phyloP scores from a whole-genome alignment of 2,888 invertebrate genomes.

The Horisme vitalbata region DNA sequence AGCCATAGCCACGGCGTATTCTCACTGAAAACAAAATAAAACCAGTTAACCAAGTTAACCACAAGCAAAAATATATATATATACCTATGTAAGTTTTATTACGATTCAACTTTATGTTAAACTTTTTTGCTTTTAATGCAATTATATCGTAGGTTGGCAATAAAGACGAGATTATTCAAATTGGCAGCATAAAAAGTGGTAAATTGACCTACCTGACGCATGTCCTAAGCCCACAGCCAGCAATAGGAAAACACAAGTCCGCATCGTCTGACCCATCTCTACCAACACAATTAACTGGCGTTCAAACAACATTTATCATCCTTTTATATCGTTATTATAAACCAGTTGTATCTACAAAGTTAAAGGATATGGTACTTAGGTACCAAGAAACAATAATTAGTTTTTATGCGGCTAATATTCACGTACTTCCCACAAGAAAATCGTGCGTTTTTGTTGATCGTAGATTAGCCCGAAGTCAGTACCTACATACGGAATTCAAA shows the following conservation, averaged over 20 bases:
- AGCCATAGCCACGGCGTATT: conserved; percentile 56
- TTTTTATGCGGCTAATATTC: conserved; percentile 33
- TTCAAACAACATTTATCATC: conserved; percentile 43
- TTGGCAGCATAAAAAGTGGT: not conserved
- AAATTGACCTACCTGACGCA: conserved; percentile 47
- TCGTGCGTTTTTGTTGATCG: conserved; percentile 36
- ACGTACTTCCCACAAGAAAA: conserved; percentile 32
- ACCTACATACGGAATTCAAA: conserved; percentile 19
- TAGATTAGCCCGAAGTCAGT: conserved; percentile 42
- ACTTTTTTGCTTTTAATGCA: conserved; percentile 2
- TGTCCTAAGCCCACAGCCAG: conserved; percentile 41
- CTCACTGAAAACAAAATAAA: conserved; percentile 53
- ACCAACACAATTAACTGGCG: conserved; percentile 49
- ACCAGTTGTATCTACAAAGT: conserved; percentile 53
- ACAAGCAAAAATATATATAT: not conserved
- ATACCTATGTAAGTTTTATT: too few relatives aligned
- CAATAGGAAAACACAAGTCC: conserved; percentile 46
- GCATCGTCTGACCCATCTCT: conserved; percentile 58
- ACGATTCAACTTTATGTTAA: not conserved
- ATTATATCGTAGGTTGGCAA: not conserved
- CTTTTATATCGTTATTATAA: conserved; percentile 68
- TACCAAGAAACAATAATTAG: conserved; percentile 55
- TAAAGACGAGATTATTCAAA: conserved; percentile 4
- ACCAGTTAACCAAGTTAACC: conserved; percentile 3
- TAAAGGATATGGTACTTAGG: conserved; percentile 42